These are phyloP conservation scores for Pycnonotus jocosus DNA, from an alignment of 2,113 vertebrate genomes.

Conservation along the genomic window DNA sequence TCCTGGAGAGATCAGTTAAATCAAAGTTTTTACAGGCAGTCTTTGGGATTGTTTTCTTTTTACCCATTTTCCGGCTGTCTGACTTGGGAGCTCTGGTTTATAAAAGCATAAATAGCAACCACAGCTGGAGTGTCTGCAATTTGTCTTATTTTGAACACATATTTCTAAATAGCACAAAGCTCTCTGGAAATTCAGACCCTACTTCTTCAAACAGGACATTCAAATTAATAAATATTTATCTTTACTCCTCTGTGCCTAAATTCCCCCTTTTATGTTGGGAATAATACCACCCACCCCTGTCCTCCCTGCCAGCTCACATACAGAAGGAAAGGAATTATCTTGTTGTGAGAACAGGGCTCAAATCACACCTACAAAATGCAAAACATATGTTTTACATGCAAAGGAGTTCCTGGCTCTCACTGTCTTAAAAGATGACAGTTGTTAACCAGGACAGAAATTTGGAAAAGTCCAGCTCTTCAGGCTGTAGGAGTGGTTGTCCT, in stretches of 20 bases:
- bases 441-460: neutral
- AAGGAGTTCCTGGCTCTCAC: neutral
- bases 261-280: neutral
- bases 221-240: slow-evolving; percentile 24
- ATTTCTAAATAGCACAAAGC: neutral
- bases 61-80: neutral
- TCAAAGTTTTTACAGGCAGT: neutral
- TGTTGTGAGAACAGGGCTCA: neutral
- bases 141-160: neutral
- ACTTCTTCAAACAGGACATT: neutral
- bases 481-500: neutral
- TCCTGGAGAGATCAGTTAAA: neutral
- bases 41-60: neutral
- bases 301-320: neutral
- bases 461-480: neutral
- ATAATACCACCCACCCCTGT: neutral
- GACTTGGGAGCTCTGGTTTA: neutral
- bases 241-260: neutral
- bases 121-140: neutral
- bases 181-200: neutral
- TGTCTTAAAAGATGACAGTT: neutral
- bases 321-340: neutral
- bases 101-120: neutral
- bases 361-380: neutral
- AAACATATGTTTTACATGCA: neutral